Base-by-base conservation (phyloP, 2,888 invertebrate genomes). In the Platycheirus albimanus region DNA sequence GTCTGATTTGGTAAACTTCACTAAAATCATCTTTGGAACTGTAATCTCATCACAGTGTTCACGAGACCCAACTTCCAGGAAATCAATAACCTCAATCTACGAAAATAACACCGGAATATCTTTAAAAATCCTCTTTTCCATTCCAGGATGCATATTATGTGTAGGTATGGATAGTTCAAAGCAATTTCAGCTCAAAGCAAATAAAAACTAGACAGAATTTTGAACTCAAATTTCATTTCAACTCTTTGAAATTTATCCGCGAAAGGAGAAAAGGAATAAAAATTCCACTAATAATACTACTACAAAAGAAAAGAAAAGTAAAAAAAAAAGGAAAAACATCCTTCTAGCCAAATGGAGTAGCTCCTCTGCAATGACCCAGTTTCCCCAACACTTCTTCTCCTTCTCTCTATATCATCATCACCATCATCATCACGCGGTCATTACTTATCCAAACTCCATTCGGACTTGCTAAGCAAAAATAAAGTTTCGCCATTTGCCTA, bases 401-500 rank as follows among this genome's bases (percentile, higher is more conserved):
- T 10, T 30, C n/a, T 45, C 58, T 72, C n/a, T 45, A 51, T 72
- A 67, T 61, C 66, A 69, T 77, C 70, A 56, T 63, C 74, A 70
- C 64, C n/a, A n/a, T n/a, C n/a, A n/a, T n/a, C n/a, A n/a, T 15
- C 58, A 28, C 58, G 80, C 69, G 80, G 80, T 71, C 80, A 81
- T 81, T 81, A 83, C 77, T 83, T 77, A 83, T 77, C 52, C 72
- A 61, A 72, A 71, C 52, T 75, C 51, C 30, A 41, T 71, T 81
- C 36, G 71, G 67, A 61, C 71, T 66, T 72, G 81, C 63, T 77
- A 63, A 83, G 67, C 77, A 71, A 71, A 77, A 72, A 77, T 69
- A 77, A 83, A 83, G 71, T 77, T 83, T 83, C 47, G 56, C 76
- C 71, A 76, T 81, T 81, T 81, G 71, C 81, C 81, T 83, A 77